phyloP scores from a whole-genome alignment of 2,888 invertebrate species.

The Rhyacophila evoluta region DNA sequence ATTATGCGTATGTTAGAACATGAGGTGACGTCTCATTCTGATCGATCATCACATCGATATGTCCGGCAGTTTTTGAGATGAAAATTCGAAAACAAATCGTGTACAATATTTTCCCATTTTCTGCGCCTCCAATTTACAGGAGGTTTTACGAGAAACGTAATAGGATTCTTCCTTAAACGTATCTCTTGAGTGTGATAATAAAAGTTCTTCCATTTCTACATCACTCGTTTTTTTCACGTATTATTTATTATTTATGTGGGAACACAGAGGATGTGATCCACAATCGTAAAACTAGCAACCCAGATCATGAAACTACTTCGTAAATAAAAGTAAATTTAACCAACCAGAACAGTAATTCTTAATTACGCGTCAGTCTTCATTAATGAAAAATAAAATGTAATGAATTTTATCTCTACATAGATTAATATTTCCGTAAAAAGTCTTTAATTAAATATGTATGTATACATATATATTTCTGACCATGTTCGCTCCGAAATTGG shows the following conservation, averaged over 20 bases:
- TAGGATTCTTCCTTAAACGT: constrained; percentile 18
- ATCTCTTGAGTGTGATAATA: constrained; percentile 14
- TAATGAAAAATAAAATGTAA: no score
- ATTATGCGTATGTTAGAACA: no score
- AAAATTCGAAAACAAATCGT: not conserved
- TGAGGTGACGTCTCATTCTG: not conserved
- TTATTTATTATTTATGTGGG: not conserved
- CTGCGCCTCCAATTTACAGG: not conserved
- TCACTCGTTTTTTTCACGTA: not conserved
- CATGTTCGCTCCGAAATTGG: no score
- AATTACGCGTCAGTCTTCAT: no score
- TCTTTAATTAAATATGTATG: no score
- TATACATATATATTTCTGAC: no score
- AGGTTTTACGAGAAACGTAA: constrained; percentile 13
- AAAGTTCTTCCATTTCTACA: not conserved
- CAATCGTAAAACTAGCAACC: not conserved
- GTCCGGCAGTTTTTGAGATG: not conserved
- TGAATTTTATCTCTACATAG: no score
- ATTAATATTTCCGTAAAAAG: no score
- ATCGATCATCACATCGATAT: not conserved
- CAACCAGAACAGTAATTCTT: no score
- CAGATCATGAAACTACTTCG: not conserved
- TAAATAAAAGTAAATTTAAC: no score
- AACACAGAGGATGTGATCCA: not conserved
- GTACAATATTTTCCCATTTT: not conserved